Conservation (phyloP, 2,113 vertebrate species). For the Oryzias celebensis region DNA sequence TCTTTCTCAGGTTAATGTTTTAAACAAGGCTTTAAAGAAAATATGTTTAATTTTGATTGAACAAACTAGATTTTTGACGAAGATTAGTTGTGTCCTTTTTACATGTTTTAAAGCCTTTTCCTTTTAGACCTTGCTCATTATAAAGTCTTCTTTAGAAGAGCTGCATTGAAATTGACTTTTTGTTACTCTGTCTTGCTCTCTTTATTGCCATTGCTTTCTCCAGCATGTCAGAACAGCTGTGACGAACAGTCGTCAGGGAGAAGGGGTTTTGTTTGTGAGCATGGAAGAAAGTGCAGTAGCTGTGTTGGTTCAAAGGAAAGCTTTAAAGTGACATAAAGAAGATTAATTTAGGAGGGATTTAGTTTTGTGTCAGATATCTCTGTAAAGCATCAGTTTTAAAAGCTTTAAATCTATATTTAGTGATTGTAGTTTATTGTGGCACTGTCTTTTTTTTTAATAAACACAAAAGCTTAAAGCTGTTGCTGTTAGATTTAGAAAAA, state of each 20-base stretch:
- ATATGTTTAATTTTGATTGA: conserved; percentile 20
- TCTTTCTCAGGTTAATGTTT: conserved; percentile 9
- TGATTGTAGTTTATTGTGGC: conserved; percentile 5
- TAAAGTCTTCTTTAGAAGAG: conserved; percentile 1
- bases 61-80: neutral
- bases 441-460: neutral
- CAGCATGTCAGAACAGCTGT: conserved; percentile 2
- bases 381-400: conserved; percentile 7
- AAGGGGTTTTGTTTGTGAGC: conserved; percentile 25
- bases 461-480: too few species aligned
- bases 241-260: conserved; percentile 15
- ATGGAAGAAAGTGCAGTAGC: conserved; percentile 6
- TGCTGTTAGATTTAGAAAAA: too few species aligned
- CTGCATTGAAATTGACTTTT: conserved; percentile 14
- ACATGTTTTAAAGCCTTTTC: neutral
- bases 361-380: conserved; percentile 3
- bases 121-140: neutral
- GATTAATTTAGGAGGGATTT: conserved; percentile 33
- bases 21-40: conserved; percentile 9
- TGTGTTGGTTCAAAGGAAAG: conserved; percentile 24
- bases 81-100: conserved; percentile 5
- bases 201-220: conserved; percentile 23
- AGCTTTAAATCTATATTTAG: conserved; percentile 14
- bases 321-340: conserved; percentile 29
- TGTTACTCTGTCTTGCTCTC: neutral